Conservation (phyloP, 2,797 vertebrate genomes). For the Xenops minutus region DNA sequence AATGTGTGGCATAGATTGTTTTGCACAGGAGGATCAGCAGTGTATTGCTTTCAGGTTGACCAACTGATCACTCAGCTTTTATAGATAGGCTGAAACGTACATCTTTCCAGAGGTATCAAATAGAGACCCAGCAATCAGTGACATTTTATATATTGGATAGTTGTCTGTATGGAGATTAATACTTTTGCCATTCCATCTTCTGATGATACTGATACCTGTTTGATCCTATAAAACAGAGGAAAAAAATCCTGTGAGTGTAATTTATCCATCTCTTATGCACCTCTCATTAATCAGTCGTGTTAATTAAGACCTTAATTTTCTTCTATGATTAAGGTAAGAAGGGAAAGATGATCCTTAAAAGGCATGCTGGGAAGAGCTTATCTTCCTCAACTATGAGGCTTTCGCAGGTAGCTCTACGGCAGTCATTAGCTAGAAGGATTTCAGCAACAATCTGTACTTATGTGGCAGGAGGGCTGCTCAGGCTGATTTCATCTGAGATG, state of each 20-base stretch:
- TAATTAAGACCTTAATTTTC: not conserved
- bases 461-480: rapidly evolving
- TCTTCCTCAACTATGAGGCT: not conserved
- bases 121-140: not conserved
- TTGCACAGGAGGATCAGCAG: not conserved
- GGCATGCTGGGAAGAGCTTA: not conserved
- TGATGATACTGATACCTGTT: not conserved
- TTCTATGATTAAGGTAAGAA: not conserved
- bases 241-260: not conserved
- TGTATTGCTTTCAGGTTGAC: not conserved
- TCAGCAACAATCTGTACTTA: not conserved
- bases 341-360: not conserved
- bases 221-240: not conserved
- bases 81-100: not conserved
- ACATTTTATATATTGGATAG: not conserved
- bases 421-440: not conserved
- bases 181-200: not conserved
- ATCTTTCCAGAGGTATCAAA: not conserved
- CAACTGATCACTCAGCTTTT: not conserved
- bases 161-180: not conserved
- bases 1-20: not conserved
- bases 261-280: not conserved
- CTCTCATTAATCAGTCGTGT: not conserved
- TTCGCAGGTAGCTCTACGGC: not conserved
- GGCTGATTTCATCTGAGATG: not conserved